These are phyloP conservation scores for Xerus inauris DNA, from an alignment of 2,113 vertebrate species.

Conservation along the genomic window DNA sequence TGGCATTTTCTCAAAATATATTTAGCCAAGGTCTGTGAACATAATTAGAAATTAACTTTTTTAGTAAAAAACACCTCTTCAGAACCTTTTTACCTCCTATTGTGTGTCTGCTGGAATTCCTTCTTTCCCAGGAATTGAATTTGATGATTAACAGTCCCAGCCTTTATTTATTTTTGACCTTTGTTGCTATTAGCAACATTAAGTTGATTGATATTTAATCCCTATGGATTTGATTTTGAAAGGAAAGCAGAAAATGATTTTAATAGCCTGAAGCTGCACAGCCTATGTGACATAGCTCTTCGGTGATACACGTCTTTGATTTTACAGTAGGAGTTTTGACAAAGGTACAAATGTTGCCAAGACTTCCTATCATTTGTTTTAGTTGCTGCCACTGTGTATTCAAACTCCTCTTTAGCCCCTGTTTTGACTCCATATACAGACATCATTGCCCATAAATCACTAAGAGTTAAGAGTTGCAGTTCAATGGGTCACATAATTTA, in stretches of 20 bases:
- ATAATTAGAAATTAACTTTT: constrained; percentile 11
- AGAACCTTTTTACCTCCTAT: neutral
- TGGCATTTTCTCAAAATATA: neutral
- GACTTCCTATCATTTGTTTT: neutral
- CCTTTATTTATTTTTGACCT: constrained; percentile 26
- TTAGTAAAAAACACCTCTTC: constrained; percentile 4
- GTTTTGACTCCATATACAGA: neutral
- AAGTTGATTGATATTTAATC: constrained; percentile 45
- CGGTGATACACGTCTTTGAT: neutral
- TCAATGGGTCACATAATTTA: neutral
- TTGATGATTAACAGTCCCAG: neutral
- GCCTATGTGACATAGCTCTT: neutral
- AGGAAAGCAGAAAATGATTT: neutral
- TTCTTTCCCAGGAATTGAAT: constrained; percentile 57
- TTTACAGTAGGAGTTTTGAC: constrained; percentile 37
- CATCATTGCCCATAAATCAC: neutral
- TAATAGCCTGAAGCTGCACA: neutral
- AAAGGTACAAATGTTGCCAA: neutral
- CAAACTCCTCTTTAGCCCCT: neutral
- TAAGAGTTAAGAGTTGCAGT: neutral
- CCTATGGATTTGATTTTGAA: neutral
- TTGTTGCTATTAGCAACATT: constrained; percentile 32
- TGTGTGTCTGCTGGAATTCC: constrained; percentile 39
- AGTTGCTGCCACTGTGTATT: neutral
- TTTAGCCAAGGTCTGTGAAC: neutral